Percentiles rank a stretch among this genome's conserved stretches.
phyloP scores from a whole-genome alignment of 1,140 invertebrate species.

The Papilio dardanus region DNA sequence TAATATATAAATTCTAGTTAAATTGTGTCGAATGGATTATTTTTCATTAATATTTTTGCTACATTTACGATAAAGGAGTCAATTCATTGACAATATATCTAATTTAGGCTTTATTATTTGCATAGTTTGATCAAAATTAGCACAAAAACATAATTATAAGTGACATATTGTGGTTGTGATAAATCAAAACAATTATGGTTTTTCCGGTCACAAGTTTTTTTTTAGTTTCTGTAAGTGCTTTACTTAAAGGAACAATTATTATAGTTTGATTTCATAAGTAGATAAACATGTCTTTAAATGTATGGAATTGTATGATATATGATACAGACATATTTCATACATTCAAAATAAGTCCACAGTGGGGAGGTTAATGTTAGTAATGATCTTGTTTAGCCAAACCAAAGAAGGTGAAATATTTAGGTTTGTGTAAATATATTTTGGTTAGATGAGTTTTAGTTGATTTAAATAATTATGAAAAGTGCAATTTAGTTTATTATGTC shows the following conservation, averaged over 20 bases:
- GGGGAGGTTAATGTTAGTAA: background rate
- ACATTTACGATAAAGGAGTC: conserved; percentile 44
- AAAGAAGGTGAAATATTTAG: conserved; percentile 26
- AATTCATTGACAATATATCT: conserved; percentile 51
- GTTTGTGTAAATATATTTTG: conserved; percentile 33
- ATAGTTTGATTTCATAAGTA: background rate
- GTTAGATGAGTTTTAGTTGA: background rate
- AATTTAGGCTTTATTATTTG: conserved; percentile 42
- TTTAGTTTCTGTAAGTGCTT: background rate
- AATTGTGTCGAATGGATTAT: conserved; percentile 33
- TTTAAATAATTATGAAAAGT: conserved; percentile 32
- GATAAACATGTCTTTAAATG: background rate
- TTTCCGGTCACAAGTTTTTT: background rate
- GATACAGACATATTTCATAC: background rate
- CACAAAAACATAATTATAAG: conserved; percentile 50
- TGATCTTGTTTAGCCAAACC: conserved; percentile 23
- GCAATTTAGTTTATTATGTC: conserved; percentile 29
- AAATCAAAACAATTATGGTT: conserved; percentile 39
- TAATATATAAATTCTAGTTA: conserved; percentile 24
- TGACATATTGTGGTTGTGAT: conserved; percentile 55
- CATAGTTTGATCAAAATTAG: conserved; percentile 44
- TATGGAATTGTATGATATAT: background rate
- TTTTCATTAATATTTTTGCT: conserved; percentile 41
- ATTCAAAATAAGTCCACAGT: background rate
- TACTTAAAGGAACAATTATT: background rate